Percentiles rank a stretch among this genome's conserved stretches.
Conservation (phyloP, 2,797 vertebrate species). For the Carapus acus region DNA sequence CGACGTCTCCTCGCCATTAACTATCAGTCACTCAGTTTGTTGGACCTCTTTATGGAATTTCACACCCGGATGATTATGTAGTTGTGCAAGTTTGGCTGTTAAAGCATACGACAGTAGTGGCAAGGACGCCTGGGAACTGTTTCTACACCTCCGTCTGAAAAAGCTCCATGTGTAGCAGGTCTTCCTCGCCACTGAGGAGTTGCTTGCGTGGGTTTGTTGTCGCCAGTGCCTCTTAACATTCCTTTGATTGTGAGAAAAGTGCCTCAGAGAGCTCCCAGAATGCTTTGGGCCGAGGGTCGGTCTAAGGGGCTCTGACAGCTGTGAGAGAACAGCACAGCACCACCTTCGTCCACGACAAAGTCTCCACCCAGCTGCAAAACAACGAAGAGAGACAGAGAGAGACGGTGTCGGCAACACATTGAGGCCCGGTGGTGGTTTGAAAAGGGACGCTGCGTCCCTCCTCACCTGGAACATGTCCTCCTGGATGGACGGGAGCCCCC, state of each 20-base stretch:
- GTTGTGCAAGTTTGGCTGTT: no score
- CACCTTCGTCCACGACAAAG: conserved; percentile 51
- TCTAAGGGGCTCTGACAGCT: conserved; percentile 54
- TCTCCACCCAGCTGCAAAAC: conserved; percentile 52
- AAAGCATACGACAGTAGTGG: no score
- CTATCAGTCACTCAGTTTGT: neutral
- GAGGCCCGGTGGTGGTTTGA: no score
- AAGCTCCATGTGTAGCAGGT: no score
- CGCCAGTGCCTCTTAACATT: neutral
- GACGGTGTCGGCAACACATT: no score
- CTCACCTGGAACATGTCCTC: conserved; percentile 62
- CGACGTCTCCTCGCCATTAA: neutral
- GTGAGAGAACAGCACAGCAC: conserved; percentile 53
- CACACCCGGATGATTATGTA: neutral
- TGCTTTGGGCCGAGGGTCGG: conserved; percentile 39
- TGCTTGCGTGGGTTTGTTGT: no score
- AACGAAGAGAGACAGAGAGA: no score
- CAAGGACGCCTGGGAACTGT: no score
- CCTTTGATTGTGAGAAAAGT: conserved; percentile 1
- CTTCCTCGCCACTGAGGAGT: no score
- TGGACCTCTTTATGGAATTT: neutral
- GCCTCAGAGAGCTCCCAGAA: conserved; percentile 35
- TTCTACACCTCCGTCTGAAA: neutral
- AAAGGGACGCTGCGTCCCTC: no score
- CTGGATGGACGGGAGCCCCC: conserved; percentile 39